These are phyloP conservation scores for Anolis sagrei DNA, from an alignment of 2,113 vertebrate species.

Conservation along the genomic window DNA sequence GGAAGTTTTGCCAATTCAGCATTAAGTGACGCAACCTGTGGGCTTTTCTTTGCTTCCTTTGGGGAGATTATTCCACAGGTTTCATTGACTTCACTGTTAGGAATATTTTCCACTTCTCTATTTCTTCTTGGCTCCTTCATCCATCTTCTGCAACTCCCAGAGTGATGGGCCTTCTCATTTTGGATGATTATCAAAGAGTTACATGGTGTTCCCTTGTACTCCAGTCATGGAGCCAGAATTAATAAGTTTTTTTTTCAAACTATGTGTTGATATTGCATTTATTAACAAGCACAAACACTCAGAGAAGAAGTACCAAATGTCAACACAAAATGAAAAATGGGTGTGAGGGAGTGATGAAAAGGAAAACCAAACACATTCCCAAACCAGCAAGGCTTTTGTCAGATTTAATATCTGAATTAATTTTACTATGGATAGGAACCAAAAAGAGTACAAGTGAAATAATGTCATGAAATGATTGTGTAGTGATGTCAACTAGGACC, in stretches of 20 bases:
- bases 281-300: neutral
- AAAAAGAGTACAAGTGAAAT: constrained; percentile 50
- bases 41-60: constrained; percentile 60
- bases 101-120: constrained; percentile 61
- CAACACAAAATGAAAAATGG: constrained; percentile 46
- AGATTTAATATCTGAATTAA: constrained; percentile 54
- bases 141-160: constrained; percentile 60
- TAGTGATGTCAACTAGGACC: too few relatives aligned
- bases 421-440: constrained; percentile 52
- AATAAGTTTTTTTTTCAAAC: constrained; percentile 66
- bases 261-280: constrained; percentile 69
- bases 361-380: constrained; percentile 33
- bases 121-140: constrained; percentile 46
- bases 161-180: constrained; percentile 64
- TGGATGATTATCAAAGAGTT: constrained; percentile 69
- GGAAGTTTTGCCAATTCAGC: constrained; percentile 33
- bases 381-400: constrained; percentile 42
- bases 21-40: constrained; percentile 64
- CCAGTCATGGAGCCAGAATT: constrained; percentile 61
- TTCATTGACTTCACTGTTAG: neutral
- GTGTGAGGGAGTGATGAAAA: constrained; percentile 20
- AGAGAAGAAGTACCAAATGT: constrained; percentile 23
- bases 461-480: constrained; percentile 17
- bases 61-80: constrained; percentile 47
- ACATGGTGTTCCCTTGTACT: constrained; percentile 68